Percentiles rank a stretch among this genome's conserved stretches.
Evolutionary conservation across 2,113 vertebrate species (phyloP).

Genomic region (Hippocampus mohnikei): DNA sequence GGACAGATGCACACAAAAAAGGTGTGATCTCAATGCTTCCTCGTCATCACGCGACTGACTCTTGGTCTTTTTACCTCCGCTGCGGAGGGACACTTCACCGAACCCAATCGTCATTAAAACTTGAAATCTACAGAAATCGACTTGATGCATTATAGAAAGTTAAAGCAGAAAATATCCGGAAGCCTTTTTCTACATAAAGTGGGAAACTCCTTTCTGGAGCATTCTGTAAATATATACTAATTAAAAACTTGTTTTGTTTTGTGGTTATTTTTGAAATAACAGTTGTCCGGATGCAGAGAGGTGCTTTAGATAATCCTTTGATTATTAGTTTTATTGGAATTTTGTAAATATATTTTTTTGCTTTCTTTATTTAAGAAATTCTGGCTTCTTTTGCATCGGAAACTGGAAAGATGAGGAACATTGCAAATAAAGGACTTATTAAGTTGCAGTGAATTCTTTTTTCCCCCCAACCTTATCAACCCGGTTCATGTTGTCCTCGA

Average conservation of each 20-base stretch:
- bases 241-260: constrained; percentile 38
- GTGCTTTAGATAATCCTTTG: constrained; percentile 84
- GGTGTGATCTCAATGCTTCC: constrained; percentile 70
- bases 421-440: constrained; percentile 78
- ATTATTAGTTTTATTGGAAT: constrained; percentile 84
- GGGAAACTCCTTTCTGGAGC: constrained; percentile 75
- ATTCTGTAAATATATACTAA: constrained; percentile 77
- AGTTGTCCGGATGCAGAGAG: constrained; percentile 81
- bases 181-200: constrained; percentile 76
- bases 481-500: not conserved
- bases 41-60: constrained; percentile 59
- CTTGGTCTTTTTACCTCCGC: constrained; percentile 58
- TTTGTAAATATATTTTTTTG: constrained; percentile 86
- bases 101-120: constrained; percentile 71
- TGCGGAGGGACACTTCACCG: constrained; percentile 49
- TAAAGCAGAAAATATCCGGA: constrained; percentile 70
- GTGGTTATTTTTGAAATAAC: constrained; percentile 71
- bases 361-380: constrained; percentile 89
- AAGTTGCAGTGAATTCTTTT: constrained; percentile 59
- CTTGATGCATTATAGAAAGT: constrained; percentile 65
- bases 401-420: constrained; percentile 80
- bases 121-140: constrained; percentile 73
- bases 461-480: not conserved
- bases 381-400: constrained; percentile 87
- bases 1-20: constrained; percentile 44